These are phyloP conservation scores for Drosophila neonasuta DNA, from an alignment of 2,888 invertebrate species.

Conservation along the genomic window DNA sequence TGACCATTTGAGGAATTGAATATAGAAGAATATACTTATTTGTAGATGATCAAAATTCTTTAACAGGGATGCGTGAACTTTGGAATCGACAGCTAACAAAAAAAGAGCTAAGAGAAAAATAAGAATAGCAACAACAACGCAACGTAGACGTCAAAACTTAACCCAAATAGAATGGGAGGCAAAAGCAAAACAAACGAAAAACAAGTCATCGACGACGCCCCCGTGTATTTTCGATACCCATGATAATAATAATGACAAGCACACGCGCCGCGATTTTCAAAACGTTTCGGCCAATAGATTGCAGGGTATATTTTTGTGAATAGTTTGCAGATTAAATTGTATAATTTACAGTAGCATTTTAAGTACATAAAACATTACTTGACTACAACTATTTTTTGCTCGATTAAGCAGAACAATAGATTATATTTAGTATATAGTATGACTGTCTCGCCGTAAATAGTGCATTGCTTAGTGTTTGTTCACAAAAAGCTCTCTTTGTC, in stretches of 20 bases:
- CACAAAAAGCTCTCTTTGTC: background rate
- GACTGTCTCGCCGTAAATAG: background rate
- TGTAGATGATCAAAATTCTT: background rate
- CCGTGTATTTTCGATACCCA: constrained; percentile 17
- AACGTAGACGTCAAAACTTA: constrained; percentile 59
- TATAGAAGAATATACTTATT: background rate
- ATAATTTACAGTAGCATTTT: background rate
- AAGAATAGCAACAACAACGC: constrained; percentile 3
- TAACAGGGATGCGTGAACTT: constrained; percentile 45
- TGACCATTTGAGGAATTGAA: constrained; percentile 24
- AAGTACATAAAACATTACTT: background rate
- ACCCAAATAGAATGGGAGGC: constrained; percentile 39
- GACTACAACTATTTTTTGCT: background rate
- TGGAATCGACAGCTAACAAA: constrained; percentile 36
- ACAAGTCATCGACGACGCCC: constrained; percentile 34
- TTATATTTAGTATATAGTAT: background rate
- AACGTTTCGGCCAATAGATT: constrained; percentile 20
- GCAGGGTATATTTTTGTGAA: constrained; percentile 34
- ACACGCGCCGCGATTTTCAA: constrained; percentile 49
- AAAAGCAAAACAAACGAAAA: constrained; percentile 20
- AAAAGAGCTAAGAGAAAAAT: constrained; percentile 16
- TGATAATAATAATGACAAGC: constrained; percentile 54
- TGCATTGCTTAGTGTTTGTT: background rate
- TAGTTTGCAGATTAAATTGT: background rate
- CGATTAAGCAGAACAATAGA: constrained; percentile 4